phyloP scores from a whole-genome alignment of 2,888 invertebrate genomes.

The Pecten maximus region DNA sequence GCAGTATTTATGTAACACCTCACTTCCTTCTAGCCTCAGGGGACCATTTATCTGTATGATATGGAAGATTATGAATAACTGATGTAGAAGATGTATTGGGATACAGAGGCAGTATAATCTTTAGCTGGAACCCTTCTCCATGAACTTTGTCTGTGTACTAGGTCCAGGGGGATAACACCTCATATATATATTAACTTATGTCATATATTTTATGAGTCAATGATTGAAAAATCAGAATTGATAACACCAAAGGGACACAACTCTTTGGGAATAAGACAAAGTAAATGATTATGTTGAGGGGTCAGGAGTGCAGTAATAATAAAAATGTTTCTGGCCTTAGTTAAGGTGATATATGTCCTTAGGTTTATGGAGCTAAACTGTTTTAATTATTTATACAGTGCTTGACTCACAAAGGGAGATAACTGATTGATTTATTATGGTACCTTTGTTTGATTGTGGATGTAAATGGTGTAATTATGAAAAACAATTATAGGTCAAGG shows the following conservation, averaged over 20 bases:
- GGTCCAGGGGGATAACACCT: background rate
- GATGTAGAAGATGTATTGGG: background rate
- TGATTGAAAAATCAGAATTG: background rate
- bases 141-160: background rate
- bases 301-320: background rate
- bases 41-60: background rate
- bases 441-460: background rate
- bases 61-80: background rate
- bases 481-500: too few relatives aligned
- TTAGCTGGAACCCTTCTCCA: background rate
- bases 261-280: background rate
- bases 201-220: background rate
- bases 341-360: background rate
- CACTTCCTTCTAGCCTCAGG: background rate
- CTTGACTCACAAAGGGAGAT: background rate
- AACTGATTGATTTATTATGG: background rate
- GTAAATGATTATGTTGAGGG: background rate
- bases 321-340: background rate
- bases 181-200: background rate
- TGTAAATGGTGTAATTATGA: too few relatives aligned
- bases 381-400: background rate
- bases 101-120: background rate
- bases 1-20: background rate
- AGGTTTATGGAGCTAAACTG: background rate
- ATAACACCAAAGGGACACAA: background rate